Conservation (phyloP, 2,797 vertebrate genomes). For the Threskiornis aethiopicus region DNA sequence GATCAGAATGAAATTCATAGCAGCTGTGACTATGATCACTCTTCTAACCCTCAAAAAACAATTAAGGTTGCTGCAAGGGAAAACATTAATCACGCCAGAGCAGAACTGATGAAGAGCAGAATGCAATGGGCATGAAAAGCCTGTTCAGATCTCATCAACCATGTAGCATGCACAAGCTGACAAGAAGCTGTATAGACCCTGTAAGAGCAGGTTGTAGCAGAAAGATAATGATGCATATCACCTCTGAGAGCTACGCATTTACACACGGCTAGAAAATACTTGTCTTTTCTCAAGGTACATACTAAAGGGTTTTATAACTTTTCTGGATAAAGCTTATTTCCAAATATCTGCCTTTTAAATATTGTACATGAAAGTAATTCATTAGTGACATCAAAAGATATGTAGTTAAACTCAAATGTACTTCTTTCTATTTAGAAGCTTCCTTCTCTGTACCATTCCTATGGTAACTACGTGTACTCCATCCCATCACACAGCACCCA, state of each 20-base stretch:
- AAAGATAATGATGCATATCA: background rate
- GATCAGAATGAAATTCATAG: constrained; percentile 1
- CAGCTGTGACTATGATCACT: background rate
- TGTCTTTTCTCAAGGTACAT: background rate
- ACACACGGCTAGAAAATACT: background rate
- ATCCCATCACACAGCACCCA: background rate
- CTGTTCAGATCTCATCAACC: background rate
- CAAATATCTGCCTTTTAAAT: background rate
- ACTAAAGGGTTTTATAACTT: background rate
- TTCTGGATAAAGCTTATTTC: background rate
- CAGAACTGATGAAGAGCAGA: background rate
- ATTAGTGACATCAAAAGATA: background rate
- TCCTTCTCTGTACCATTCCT: background rate
- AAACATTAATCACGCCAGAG: background rate
- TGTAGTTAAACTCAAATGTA: background rate
- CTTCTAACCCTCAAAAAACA: background rate
- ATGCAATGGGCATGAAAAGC: background rate
- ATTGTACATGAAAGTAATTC: background rate
- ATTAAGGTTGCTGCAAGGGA: constrained; percentile 24
- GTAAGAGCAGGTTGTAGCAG: background rate
- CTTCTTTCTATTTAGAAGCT: background rate
- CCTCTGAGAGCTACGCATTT: background rate
- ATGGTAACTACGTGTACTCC: background rate
- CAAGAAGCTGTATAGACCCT: background rate
- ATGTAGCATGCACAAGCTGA: background rate